Evolutionary conservation across 2,888 invertebrate species (phyloP), one percentile per base, ranked within the genome.

Genomic region (Allolobophora icterica): DNA sequence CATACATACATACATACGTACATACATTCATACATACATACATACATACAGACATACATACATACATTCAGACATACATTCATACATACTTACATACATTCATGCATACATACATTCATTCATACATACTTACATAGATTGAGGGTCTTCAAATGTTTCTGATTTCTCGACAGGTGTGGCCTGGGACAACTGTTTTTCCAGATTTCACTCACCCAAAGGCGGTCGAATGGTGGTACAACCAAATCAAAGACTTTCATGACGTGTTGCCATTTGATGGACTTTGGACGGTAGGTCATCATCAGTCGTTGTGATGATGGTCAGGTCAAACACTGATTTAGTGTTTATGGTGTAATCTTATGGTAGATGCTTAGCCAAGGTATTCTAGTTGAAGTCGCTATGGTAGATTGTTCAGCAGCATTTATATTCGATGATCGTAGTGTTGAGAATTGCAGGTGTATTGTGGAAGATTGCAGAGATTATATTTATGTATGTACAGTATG

Each of bases 251-350:
- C 45, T 93, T 93, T 92, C 92, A 94, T 89, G 40, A 93, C 19
- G 45, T 89, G 15, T 13, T 94, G 21, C 91, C 92, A 8, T 94
- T 93, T 91, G 94, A 94, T 71, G 94, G 94, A 40, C 90, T 94
- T 4, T 94, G 94, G 94, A 94, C 93, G 45, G 94, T 94, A 91
- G 93, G 94, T 90, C 21, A n/a, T 35, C 35, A 17, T 45, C 45
- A 45, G 45, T 45, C 19, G 45, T 13, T 89, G 1, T 52, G 38
- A 38, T 8, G 35, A 42, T 34, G n/a, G 21, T 45, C 24, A 15
- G 71, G 71, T 71, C 71, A n/a, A 71, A 11, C n/a, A 71, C 6
- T 71, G n/a, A 71, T 71, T n/a, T 71, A 90, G 38, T 8, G 8
- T 13, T 8, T 2, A 40, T 40, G n/a, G 8, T 34, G 33, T 89